Percentiles rank a stretch among this genome's conserved stretches.
Conservation (phyloP, 2,888 invertebrate species). For the Xanthia togata region DNA sequence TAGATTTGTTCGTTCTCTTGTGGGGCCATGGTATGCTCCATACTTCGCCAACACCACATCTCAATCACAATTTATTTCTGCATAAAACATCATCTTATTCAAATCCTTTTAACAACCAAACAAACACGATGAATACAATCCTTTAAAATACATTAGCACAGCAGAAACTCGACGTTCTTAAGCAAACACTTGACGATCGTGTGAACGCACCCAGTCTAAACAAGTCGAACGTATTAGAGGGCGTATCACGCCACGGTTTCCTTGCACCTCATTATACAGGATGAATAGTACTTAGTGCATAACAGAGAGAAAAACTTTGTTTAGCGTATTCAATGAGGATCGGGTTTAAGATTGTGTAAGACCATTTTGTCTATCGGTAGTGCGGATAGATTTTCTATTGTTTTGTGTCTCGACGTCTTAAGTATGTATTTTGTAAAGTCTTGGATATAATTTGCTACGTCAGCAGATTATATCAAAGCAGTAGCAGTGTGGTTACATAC, state of each 20-base stretch:
- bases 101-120: constrained; percentile 9
- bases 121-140: constrained; percentile 7
- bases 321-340: constrained; percentile 11
- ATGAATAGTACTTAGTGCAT: constrained; percentile 38
- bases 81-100: not conserved
- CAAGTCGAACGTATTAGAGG: constrained; percentile 62
- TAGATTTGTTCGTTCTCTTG: too few relatives aligned
- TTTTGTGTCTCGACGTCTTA: not conserved
- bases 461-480: not conserved
- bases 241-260: constrained; percentile 30
- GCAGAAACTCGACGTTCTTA: constrained; percentile 35
- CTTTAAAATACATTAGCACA: constrained; percentile 45
- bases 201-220: constrained; percentile 62
- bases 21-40: too few relatives aligned
- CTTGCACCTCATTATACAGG: constrained; percentile 60
- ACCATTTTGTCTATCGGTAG: constrained; percentile 36
- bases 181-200: constrained; percentile 57
- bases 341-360: constrained; percentile 23
- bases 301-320: constrained; percentile 48
- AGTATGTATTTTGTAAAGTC: not conserved
- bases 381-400: not conserved
- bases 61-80: not conserved
- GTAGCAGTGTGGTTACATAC: not conserved
- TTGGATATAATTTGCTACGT: not conserved
- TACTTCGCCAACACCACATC: too few relatives aligned